These are phyloP conservation scores for Morelia viridis DNA, from an alignment of 2,797 vertebrate species.

Conservation along the genomic window DNA sequence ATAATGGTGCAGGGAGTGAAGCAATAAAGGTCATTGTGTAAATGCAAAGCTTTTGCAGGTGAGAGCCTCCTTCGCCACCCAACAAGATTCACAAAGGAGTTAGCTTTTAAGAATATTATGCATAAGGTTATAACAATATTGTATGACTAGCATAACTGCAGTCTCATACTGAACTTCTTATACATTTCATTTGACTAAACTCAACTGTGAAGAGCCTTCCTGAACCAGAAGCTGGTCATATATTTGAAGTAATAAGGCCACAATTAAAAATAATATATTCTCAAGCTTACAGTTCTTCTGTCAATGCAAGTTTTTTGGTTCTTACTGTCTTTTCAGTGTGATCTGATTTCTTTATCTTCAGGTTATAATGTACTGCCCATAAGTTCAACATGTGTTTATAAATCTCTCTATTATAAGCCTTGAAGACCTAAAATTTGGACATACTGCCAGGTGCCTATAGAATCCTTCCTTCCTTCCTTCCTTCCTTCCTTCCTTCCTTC, in stretches of 20 bases:
- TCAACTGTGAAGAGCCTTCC: neutral
- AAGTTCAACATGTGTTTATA: neutral
- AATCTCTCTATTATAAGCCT: neutral
- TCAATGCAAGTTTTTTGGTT: neutral
- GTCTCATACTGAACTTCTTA: neutral
- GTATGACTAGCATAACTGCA: neutral
- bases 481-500: too few species aligned
- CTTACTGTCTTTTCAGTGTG: neutral
- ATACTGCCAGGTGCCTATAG: neutral
- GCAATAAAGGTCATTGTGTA: neutral
- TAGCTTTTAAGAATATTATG: neutral
- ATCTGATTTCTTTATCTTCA: neutral
- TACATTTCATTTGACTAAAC: neutral
- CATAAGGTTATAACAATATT: neutral
- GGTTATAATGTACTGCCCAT: neutral
- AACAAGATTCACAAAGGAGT: neutral
- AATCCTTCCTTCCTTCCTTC: neutral
- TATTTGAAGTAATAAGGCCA: neutral
- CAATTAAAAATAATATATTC: constrained; percentile 1
- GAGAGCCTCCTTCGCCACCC: neutral
- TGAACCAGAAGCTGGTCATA: constrained; percentile 5
- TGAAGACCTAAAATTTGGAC: neutral
- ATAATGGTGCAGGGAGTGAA: neutral
- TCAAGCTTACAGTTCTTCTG: neutral
- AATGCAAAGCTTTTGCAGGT: neutral